A percentile compares a stretch with the other conserved stretches of the same genome.
Conservation (phyloP, 2,797 vertebrate genomes). For the Neoniphon sammara region DNA sequence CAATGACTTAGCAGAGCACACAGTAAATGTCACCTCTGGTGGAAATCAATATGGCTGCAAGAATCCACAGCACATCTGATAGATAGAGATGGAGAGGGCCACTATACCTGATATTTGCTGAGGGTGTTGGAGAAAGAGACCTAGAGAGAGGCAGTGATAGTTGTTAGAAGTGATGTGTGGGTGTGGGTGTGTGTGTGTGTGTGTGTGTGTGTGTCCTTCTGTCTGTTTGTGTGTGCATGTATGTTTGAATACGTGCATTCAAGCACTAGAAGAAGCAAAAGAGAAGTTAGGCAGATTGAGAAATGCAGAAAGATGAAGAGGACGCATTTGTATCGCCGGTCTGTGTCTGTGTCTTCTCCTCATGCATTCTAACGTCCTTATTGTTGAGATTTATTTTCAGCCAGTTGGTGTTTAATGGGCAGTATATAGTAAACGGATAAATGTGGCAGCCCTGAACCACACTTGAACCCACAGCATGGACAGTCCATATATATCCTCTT, state of each 20-base stretch:
- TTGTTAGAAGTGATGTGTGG: constrained; percentile 20
- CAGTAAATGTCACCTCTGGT: constrained; percentile 80
- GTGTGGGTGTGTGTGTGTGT: constrained; percentile 9
- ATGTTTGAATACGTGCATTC: constrained; percentile 24
- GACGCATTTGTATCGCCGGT: constrained; percentile 2
- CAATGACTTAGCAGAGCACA: constrained; percentile 71
- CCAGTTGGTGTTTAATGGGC: background rate
- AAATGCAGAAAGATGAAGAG: constrained; percentile 7
- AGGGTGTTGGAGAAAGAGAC: constrained; percentile 22
- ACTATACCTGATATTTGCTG: constrained; percentile 49
- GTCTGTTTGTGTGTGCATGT: background rate
- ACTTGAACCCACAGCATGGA: background rate
- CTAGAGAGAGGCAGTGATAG: constrained; percentile 19
- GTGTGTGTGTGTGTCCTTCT: background rate
- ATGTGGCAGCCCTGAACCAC: background rate
- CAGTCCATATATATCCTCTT: background rate
- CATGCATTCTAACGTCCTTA: constrained; percentile 29
- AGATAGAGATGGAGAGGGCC: constrained; percentile 61
- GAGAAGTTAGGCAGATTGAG: background rate
- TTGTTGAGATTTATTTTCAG: constrained; percentile 31
- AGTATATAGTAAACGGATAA: background rate
- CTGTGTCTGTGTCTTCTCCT: background rate
- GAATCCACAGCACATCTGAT: constrained; percentile 64
- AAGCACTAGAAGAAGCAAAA: background rate
- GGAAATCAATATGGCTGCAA: constrained; percentile 79